Base-by-base conservation (phyloP, 92 coral and sea anemone genomes). In the Umimayanthus chanpuru region DNA sequence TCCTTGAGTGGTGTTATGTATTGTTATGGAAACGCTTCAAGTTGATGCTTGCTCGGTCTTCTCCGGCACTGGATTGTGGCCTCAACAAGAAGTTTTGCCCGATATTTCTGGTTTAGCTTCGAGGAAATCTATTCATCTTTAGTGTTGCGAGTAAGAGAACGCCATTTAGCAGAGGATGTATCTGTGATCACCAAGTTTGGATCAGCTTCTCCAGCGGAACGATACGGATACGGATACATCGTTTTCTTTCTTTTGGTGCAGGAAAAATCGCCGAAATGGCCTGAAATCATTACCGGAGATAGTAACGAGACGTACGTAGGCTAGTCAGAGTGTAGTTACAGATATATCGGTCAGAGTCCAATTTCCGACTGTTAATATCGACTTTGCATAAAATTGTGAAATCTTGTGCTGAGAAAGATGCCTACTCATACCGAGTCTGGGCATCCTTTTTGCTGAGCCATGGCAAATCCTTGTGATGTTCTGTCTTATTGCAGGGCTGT, bases 401-500 rank as follows among this genome's bases (percentile, higher is more conserved):
- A 71, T 21, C 77, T 9, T 7, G 28, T 79, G 14, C n/a, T 32
- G 36, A 32, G 36, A 32, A 32, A 2, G 26, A 79, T 14, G 58
- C 26, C 9, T 44, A 23, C 29, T 82, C 30, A 12, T 56, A 55
- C 23, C 12, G 58, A 53, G 58, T 3, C 58, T 15, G 16, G 16
- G 58, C 14, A 16, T 53, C 58, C 56, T 53, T 18, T 28, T 18
- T 28, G 50, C 49, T 47, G 58, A 15, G 14, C 58, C 14, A 3
- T 53, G 20, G 58, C 12, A 18, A 53, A 12, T 53, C 58, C 12
- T 53, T 26, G 53, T 29, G 85, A 20, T 39, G 56, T 40, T 49
- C 7, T 41, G 58, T 12, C 47, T 76, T 21, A 23, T 56, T 76
- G 20, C 77, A 96, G 99, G 99, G 99, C 16, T 96, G 99, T 68